Base-by-base conservation (phyloP, 2,113 vertebrate genomes). In the Pygathrix nemaeus region DNA sequence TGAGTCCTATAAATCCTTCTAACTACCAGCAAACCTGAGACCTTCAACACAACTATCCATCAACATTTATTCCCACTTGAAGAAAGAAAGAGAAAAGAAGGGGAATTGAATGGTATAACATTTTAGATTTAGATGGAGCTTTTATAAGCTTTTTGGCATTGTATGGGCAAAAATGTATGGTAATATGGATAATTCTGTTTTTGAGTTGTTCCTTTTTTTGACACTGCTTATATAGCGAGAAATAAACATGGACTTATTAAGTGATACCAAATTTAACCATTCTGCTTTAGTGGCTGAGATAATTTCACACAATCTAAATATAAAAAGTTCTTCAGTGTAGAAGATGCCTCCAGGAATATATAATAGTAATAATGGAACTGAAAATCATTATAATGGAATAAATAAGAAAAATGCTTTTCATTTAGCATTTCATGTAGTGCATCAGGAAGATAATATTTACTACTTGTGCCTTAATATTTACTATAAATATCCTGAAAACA, bases 221-320 rank as follows among this genome's bases (percentile, higher is more conserved):
- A 59, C 6, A 78, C 21, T 86, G 66, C 70, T 96, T 90, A 50
- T 43, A 68, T 16, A 64, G 50, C 32, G 23, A 45, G 38, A 96
- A 94, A 79, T 88, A 88, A 76, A 70, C 88, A 35, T 94, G 50
- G 38, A 35, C 59, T 80, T 85, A 81, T 72, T 81, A 92, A 89
- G 55, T 83, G n/a, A 35, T 73, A 64, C 1, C 16, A 87, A 92
- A 40, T 83, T 66, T 92, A 48, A 79, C 23, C 20, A 40, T 38
- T 12, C 32, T 94, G 66, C 27, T 96, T 35, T 52, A 87, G 61
- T 72, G 72, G 23, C 61, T 97, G 68, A 88, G 45, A 68, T 90
- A 87, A 92, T 90, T 78, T 86, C 61, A 43, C 25, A 40, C 2
- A 66, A 52, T 94, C 78, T 96, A 94, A 85, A 61, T 89, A 35